Evolutionary conservation across 2,888 invertebrate genomes (phyloP).

Genomic region (Hemithea aestivaria): DNA sequence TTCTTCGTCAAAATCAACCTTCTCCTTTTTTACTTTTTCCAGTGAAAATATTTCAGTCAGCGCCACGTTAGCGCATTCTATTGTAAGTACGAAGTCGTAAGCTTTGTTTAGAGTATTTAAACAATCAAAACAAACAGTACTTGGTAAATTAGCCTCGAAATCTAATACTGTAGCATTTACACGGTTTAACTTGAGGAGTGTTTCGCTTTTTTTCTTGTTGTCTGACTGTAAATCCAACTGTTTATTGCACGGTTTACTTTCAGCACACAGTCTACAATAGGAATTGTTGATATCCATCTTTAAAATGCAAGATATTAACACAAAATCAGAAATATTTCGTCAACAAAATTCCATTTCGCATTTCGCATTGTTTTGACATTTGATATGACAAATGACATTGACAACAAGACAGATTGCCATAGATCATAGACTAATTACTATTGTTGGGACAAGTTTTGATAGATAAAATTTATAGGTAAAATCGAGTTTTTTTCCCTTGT

Average conservation of each 20-base stretch:
- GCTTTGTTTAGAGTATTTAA: conserved; percentile 43
- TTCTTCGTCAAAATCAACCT: conserved; percentile 27
- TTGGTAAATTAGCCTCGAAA: conserved; percentile 41
- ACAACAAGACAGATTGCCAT: no score
- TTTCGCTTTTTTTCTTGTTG: conserved; percentile 31
- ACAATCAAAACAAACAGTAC: conserved; percentile 52
- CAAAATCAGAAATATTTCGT: no score
- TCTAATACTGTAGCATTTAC: conserved; percentile 44
- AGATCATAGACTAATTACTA: no score
- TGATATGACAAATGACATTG: no score
- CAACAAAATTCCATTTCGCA: no score
- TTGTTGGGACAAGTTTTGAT: no score
- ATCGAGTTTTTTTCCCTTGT: no score
- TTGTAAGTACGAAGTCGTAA: conserved; percentile 42
- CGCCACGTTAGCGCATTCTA: conserved; percentile 48
- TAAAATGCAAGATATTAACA: no score
- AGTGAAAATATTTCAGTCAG: conserved; percentile 33
- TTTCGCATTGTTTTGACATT: no score
- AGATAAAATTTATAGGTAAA: no score
- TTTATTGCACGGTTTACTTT: conserved; percentile 40
- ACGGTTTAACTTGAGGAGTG: conserved; percentile 40
- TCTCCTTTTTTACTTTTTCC: conserved; percentile 41
- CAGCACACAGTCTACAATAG: conserved; percentile 52
- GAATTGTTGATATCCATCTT: conserved; percentile 32
- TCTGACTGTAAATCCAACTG: conserved; percentile 41